Evolutionary conservation across 2,113 vertebrate genomes (phyloP), one percentile per base, ranked within the genome.

Genomic region (Triplophysa tibetana): DNA sequence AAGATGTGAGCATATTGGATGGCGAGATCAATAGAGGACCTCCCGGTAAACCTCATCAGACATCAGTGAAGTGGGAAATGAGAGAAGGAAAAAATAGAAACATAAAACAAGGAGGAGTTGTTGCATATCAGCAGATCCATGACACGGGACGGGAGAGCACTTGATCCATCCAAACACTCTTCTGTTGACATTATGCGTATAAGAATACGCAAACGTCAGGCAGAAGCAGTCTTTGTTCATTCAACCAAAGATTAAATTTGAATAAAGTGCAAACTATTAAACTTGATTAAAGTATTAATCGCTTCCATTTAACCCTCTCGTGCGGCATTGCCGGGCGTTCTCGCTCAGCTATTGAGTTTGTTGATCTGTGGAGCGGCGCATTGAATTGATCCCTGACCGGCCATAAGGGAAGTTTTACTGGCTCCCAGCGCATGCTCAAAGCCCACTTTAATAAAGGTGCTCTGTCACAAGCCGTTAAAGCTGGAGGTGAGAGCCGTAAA

Each of bases 361-460:
- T 89, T 92, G 88, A 92, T 91, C 93, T 83, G 89, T 86, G 86
- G 85, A 85, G 85, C 87, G 41, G 87, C 87, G 83, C 86, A 82
- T 86, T 29, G 83, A 92, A 92, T 91, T 88, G 91, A 93, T 93
- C 92, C 89, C 91, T 75, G 63, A 82, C 88, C 86, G 84, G 85
- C 89, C 85, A 87, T 93, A 89, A 89, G 89, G 10, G 86, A 89
- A 88, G 88, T 90, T 92, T 93, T 94, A 93, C 88, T 91, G 90
- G 88, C 85, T 92, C 90, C 90, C 48, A 91, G 92, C 86, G 93
- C 89, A 87, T 82, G 88, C 85, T 91, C 88, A 92, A 92, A 93
- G 91, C 93, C 92, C 93, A 93, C 92, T 92, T 94, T 94, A 94
- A 94, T 94, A 93, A 93, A 93, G 90, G 89, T 85, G 85, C 87